phyloP scores from a whole-genome alignment of 1,140 invertebrate genomes.

The Melitaea cinxia region DNA sequence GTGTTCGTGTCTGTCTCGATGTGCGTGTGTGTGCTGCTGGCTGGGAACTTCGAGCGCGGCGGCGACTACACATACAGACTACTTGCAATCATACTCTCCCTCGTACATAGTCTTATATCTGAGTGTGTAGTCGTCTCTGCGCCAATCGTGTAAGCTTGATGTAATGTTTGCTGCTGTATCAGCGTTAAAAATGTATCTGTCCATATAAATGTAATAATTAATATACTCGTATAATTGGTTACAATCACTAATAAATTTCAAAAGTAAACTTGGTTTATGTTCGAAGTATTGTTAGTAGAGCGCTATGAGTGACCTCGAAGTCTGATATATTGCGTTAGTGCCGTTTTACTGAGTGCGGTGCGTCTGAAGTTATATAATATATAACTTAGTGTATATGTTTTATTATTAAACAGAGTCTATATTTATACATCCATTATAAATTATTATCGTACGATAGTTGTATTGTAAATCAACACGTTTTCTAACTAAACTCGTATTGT shows the following conservation, averaged over 20 bases:
- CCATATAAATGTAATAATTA: not conserved
- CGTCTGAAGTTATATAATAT: conserved; percentile 14
- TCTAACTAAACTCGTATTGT: conserved; percentile 9
- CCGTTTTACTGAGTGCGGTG: conserved; percentile 2
- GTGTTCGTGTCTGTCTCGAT: not conserved
- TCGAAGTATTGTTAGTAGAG: not conserved
- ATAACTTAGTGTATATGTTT: conserved; percentile 29
- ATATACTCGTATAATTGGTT: not conserved
- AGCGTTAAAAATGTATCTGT: not conserved
- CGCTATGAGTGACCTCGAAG: conserved; percentile 8
- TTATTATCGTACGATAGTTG: conserved; percentile 19
- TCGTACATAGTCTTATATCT: not conserved
- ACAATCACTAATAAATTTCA: not conserved
- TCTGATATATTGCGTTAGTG: conserved; percentile 2
- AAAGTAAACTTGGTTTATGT: not conserved
- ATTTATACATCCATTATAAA: conserved; percentile 25
- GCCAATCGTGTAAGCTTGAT: not conserved
- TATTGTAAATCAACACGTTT: conserved; percentile 39
- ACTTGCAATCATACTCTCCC: not conserved
- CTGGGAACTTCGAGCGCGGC: not conserved
- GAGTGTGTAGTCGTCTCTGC: not conserved
- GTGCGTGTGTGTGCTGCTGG: conserved; percentile 3
- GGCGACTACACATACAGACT: not conserved
- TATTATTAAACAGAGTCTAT: conserved; percentile 41
- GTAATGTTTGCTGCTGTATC: conserved; percentile 2